Evolutionary conservation across 2,113 vertebrate genomes (phyloP).

Genomic region (Neodon shergylaensis): DNA sequence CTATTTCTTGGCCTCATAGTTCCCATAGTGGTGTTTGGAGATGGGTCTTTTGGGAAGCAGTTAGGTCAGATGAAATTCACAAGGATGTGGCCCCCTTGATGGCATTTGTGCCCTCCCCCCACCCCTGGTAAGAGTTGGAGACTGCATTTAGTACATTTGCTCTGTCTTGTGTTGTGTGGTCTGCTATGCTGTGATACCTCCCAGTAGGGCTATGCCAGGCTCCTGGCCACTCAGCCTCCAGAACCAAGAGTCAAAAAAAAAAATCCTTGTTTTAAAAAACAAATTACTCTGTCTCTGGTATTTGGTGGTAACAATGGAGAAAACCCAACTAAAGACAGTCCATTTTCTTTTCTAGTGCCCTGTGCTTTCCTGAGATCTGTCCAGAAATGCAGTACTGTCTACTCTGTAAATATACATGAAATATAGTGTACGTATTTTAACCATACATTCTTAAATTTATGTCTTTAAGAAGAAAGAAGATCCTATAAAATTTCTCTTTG

Average conservation of each 20-base stretch:
- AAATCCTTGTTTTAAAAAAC: not conserved
- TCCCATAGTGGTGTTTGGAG: not conserved
- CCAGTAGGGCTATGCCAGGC: not conserved
- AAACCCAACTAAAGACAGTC: not conserved
- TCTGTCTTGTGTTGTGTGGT: not conserved
- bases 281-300: not conserved
- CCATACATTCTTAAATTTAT: slow-evolving; percentile 51
- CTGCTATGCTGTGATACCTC: not conserved
- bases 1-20: not conserved
- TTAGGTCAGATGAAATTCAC: not conserved
- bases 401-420: slow-evolving; percentile 44
- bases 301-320: not conserved
- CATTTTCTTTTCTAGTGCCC: not conserved
- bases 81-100: not conserved
- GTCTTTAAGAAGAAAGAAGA: slow-evolving; percentile 57
- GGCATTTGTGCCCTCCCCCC: not conserved
- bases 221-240: not conserved
- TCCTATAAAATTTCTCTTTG: slow-evolving; percentile 65
- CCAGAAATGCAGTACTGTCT: not conserved
- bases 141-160: not conserved
- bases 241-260: not conserved
- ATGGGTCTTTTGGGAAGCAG: not conserved
- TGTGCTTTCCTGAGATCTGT: not conserved
- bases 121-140: not conserved
- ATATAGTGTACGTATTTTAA: slow-evolving; percentile 21